Evolutionary conservation across 2,888 invertebrate species (phyloP).

Genomic region (Eupeodes luniger): DNA sequence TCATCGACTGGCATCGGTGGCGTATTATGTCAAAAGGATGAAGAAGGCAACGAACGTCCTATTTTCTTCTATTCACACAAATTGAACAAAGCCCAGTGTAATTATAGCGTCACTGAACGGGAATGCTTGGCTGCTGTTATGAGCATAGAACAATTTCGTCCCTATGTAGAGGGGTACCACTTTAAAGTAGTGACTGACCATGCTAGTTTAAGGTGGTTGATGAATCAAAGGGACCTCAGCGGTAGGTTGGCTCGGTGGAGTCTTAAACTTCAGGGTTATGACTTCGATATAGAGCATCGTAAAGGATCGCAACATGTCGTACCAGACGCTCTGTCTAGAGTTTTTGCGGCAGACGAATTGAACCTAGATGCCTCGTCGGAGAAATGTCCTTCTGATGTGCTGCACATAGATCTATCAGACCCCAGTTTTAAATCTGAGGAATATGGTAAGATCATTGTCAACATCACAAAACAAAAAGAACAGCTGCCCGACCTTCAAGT

Average conservation of each 20-base stretch:
- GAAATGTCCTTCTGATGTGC: no score
- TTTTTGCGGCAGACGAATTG: no score
- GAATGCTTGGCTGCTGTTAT: not conserved
- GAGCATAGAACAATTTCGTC: constrained; percentile 42
- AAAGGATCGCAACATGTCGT: constrained; percentile 21
- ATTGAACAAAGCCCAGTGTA: constrained; percentile 48
- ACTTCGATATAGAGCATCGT: constrained; percentile 32
- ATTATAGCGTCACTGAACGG: constrained; percentile 25
- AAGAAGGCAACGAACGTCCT: constrained; percentile 23
- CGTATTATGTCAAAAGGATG: constrained; percentile 43
- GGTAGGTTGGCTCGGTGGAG: constrained; percentile 18
- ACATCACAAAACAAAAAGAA: no score
- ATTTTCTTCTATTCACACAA: constrained; percentile 38
- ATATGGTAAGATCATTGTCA: not conserved
- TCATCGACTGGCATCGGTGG: constrained; percentile 25
- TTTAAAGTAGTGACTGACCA: constrained; percentile 17
- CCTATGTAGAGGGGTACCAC: constrained; percentile 53
- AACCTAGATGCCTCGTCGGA: no score
- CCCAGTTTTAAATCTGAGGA: not conserved
- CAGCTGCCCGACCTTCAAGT: no score
- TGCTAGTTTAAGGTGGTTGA: constrained; percentile 75
- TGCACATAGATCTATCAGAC: no score
- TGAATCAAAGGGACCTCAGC: constrained; percentile 76
- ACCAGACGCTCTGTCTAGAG: not conserved
- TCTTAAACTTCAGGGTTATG: constrained; percentile 4